phyloP scores from a whole-genome alignment of 2,888 invertebrate species.

The Cenopis cana region DNA sequence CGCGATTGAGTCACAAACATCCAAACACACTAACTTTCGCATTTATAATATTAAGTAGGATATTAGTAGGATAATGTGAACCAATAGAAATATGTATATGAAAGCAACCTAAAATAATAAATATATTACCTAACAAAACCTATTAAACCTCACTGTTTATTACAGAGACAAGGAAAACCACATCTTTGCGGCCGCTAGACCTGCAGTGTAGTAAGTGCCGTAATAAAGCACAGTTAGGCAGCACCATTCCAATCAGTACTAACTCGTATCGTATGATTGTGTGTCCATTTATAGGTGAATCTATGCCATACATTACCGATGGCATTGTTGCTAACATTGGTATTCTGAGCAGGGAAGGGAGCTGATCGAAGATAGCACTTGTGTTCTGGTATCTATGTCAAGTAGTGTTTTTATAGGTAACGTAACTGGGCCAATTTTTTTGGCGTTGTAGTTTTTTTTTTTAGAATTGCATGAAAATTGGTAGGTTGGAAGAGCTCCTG shows the following conservation, averaged over 20 bases:
- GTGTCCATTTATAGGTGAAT: not conserved
- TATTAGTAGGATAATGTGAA: too few species aligned
- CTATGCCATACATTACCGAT: constrained; percentile 7
- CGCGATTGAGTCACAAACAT: too few species aligned
- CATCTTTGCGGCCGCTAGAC: not conserved
- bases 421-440: too few species aligned
- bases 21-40: too few species aligned
- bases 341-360: constrained; percentile 13
- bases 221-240: not conserved
- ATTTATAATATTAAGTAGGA: too few species aligned
- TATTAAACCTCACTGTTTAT: not conserved
- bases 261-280: too few species aligned
- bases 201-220: not conserved
- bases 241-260: not conserved
- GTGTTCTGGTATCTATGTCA: not conserved
- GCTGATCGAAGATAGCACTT: constrained; percentile 8
- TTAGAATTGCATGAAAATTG: too few species aligned
- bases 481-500: too few species aligned
- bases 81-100: too few species aligned
- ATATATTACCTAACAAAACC: not conserved
- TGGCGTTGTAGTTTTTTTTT: too few species aligned
- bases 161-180: not conserved
- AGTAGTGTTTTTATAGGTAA: not conserved
- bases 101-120: not conserved
- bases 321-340: constrained; percentile 6